These are phyloP conservation scores for Tichodroma muraria DNA, from an alignment of 2,113 vertebrate species.

Conservation along the genomic window DNA sequence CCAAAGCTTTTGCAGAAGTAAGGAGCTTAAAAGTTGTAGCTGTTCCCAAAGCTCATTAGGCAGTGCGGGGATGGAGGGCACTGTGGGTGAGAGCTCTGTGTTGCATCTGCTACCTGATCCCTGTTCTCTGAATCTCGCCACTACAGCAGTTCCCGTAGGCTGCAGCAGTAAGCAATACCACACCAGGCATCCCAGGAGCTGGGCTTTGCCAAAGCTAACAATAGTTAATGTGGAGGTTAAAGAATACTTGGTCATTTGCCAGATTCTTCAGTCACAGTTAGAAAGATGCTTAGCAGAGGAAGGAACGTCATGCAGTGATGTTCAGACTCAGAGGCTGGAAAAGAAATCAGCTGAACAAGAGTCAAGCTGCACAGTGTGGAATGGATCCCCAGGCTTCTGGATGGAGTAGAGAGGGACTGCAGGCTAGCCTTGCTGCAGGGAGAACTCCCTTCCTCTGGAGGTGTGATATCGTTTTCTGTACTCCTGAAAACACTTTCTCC, in stretches of 20 bases:
- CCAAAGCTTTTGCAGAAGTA: not conserved
- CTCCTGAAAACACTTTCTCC: not conserved
- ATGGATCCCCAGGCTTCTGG: not conserved
- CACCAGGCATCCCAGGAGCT: not conserved
- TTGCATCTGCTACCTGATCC: constrained; percentile 20
- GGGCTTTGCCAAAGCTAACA: constrained; percentile 37
- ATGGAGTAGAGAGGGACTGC: not conserved
- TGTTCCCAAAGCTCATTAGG: not conserved
- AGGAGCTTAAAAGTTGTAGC: not conserved
- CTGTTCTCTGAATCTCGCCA: not conserved
- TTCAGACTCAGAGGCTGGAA: not conserved
- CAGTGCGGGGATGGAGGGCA: not conserved
- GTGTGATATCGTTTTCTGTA: not conserved
- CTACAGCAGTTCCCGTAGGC: constrained; percentile 46
- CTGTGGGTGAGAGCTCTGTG: not conserved
- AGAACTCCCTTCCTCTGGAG: not conserved
- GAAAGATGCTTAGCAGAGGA: constrained; percentile 6
- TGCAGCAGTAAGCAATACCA: not conserved
- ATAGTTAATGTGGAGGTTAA: constrained; percentile 34
- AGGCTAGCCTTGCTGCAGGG: not conserved
- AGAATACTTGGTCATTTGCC: not conserved
- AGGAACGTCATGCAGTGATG: not conserved
- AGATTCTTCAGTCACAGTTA: constrained; percentile 16
- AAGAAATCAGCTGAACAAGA: not conserved
- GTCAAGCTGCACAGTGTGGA: not conserved